These are phyloP conservation scores for Liodrosophila aerea DNA, from an alignment of 2,888 invertebrate genomes.

Conservation along the genomic window DNA sequence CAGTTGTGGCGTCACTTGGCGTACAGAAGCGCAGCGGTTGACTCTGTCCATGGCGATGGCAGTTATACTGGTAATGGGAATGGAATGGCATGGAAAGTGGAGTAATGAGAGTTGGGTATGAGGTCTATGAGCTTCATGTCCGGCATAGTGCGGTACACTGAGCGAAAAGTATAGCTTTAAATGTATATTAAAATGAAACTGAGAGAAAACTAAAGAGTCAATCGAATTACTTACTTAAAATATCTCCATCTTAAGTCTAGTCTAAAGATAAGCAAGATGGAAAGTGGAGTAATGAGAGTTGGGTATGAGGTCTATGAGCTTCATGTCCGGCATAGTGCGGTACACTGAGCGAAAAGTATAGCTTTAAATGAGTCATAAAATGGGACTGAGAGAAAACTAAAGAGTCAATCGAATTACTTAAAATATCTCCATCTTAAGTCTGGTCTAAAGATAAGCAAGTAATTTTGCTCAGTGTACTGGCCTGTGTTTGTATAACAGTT, in stretches of 20 bases:
- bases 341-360: constrained; percentile 9
- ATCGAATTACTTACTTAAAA: no score
- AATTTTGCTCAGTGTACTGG: neutral
- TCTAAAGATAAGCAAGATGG: no score
- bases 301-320: neutral
- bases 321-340: constrained; percentile 32
- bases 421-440: no score
- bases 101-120: neutral
- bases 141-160: constrained; percentile 29
- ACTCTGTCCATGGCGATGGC: constrained; percentile 45
- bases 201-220: no score
- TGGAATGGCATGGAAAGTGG: constrained; percentile 1
- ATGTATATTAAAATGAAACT: no score
- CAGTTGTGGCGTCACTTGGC: constrained; percentile 57
- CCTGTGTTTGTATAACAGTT: constrained; percentile 3
- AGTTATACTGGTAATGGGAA: constrained; percentile 17
- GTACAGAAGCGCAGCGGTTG: constrained; percentile 58
- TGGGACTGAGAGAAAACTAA: no score
- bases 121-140: constrained; percentile 13
- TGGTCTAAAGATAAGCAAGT: no score
- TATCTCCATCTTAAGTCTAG: no score
- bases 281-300: neutral
- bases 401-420: no score
- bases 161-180: constrained; percentile 4
- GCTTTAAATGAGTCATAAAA: no score